Conservation (phyloP, 2,797 vertebrate genomes). For the Erpetoichthys calabaricus region DNA sequence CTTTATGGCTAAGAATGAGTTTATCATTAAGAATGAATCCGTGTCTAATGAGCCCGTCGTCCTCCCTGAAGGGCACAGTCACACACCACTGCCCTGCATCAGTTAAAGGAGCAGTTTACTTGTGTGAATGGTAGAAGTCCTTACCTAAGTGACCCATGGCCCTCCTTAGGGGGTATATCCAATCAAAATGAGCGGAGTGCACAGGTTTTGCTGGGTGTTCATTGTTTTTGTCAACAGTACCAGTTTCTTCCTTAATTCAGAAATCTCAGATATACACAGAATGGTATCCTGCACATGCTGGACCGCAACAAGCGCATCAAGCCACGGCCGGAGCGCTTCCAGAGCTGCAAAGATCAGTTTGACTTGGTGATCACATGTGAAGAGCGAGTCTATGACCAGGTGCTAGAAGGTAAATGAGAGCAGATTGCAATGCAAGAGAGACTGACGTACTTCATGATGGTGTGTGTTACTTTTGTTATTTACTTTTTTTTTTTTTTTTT, state of each 20-base stretch:
- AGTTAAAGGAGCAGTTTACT: too few species aligned
- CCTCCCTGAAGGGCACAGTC: too few species aligned
- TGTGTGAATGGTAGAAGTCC: too few species aligned
- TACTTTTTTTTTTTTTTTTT: not conserved
- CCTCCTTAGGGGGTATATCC: too few species aligned
- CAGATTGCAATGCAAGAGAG: not conserved
- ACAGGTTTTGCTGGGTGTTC: not conserved
- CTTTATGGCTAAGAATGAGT: too few species aligned
- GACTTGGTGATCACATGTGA: constrained; percentile 96
- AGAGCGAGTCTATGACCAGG: constrained; percentile 95
- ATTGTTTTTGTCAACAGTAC: constrained; percentile 1
- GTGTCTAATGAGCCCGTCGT: too few species aligned
- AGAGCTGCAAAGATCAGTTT: constrained; percentile 89
- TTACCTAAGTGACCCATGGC: too few species aligned
- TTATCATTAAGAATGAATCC: too few species aligned
- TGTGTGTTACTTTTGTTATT: not conserved
- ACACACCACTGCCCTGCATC: too few species aligned
- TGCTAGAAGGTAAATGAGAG: constrained; percentile 82
- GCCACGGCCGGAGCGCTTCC: constrained; percentile 84
- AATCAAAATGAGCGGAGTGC: too few species aligned
- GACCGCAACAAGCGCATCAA: constrained; percentile 97
- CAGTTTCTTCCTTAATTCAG: constrained; percentile 44
- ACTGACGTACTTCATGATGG: not conserved
- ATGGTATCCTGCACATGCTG: constrained; percentile 95
- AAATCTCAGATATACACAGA: constrained; percentile 86